Percentiles rank a stretch among this genome's conserved stretches.
Evolutionary conservation across 2,888 invertebrate species (phyloP).

Genomic region (Eueremaeus valkanovi): DNA sequence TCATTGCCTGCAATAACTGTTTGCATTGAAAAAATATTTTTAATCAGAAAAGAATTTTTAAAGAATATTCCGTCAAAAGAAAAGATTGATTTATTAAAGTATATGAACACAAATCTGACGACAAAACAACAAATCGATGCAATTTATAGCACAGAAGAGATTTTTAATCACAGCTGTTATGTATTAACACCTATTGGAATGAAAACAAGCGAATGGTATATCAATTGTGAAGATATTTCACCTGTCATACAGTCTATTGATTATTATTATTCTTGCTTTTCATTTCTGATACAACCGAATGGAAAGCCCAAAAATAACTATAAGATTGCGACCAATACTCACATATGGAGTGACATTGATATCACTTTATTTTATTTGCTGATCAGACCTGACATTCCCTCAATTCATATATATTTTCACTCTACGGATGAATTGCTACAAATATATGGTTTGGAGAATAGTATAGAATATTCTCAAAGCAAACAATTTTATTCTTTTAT

Average conservation of each 20-base stretch:
- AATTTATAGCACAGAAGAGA: neutral
- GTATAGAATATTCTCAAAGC: no score
- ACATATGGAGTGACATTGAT: neutral
- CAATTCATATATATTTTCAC: no score
- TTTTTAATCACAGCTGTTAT: neutral
- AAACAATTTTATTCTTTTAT: neutral
- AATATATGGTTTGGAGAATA: no score
- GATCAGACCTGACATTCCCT: no score
- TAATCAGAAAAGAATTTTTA: neutral
- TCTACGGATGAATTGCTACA: no score
- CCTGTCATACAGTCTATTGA: neutral
- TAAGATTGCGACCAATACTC: neutral
- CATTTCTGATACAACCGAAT: neutral
- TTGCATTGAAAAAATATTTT: neutral
- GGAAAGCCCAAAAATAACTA: neutral
- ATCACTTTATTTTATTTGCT: no score
- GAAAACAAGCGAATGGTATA: neutral
- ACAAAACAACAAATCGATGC: neutral
- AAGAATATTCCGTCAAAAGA: no score
- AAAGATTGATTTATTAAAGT: no score
- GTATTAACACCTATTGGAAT: neutral
- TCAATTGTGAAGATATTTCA: neutral
- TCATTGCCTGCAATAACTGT: neutral
- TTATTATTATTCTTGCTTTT: neutral
- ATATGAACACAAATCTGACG: no score